Evolutionary conservation across 1,140 invertebrate species (phyloP).

Genomic region (Amphibalanus amphitrite): DNA sequence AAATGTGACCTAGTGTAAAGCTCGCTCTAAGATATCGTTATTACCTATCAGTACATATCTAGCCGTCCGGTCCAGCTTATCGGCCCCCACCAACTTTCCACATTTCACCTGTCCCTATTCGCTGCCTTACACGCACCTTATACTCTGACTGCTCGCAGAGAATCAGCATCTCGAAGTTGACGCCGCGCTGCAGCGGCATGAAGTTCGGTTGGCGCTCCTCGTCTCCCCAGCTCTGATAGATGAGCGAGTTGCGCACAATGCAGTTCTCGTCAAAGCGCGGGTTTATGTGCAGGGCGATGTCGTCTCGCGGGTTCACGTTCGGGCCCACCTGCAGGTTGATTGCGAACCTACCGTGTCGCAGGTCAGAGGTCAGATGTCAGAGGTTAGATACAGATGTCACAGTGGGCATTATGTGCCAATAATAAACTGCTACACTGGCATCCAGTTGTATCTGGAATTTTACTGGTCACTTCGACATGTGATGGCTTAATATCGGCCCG

Average conservation of each 20-base stretch:
- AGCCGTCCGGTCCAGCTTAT: too few relatives aligned
- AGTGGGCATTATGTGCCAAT: too few relatives aligned
- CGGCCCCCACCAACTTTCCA: too few relatives aligned
- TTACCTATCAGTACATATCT: too few relatives aligned
- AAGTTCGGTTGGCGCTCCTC: slow-evolving; percentile 39
- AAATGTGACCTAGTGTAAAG: too few relatives aligned
- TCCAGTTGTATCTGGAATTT: not conserved
- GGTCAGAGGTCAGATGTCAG: too few relatives aligned
- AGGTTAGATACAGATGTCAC: not conserved
- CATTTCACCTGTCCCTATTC: too few relatives aligned
- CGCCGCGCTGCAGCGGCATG: slow-evolving; percentile 6
- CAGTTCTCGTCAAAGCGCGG: slow-evolving; percentile 48
- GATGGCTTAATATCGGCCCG: too few relatives aligned
- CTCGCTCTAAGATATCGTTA: too few relatives aligned
- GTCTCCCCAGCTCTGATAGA: slow-evolving; percentile 41
- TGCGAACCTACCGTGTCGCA: slow-evolving; percentile 32
- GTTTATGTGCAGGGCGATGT: slow-evolving; percentile 64
- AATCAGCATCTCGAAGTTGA: slow-evolving; percentile 7
- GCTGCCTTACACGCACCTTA: not conserved
- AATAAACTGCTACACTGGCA: not conserved
- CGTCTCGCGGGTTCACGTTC: slow-evolving; percentile 36
- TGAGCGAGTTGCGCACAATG: slow-evolving; percentile 53
- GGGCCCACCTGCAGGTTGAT: slow-evolving; percentile 42
- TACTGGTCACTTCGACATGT: too few relatives aligned
- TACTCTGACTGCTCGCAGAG: slow-evolving; percentile 1